Conservation (phyloP, 2,888 invertebrate species). For the Morpho deidamia region DNA sequence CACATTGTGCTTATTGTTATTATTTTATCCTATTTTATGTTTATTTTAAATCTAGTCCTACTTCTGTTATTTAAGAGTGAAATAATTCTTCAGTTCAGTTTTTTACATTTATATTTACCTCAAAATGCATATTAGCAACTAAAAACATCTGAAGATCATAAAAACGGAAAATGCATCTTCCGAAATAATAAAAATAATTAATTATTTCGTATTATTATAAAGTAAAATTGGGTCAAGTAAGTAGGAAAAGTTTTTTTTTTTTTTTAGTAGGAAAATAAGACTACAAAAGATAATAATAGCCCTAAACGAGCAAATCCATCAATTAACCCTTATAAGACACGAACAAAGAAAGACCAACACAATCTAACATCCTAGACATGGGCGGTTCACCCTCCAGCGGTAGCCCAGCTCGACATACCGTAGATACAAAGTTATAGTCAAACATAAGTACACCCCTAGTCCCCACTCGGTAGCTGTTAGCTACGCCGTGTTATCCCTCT, state of each 20-base stretch:
- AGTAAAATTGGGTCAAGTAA: not conserved
- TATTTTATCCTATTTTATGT: too few relatives aligned
- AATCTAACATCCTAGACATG: slow-evolving; percentile 7
- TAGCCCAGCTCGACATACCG: slow-evolving; percentile 4
- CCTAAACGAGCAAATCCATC: slow-evolving; percentile 3
- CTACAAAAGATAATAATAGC: not conserved
- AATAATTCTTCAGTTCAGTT: not conserved
- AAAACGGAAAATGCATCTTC: too few relatives aligned
- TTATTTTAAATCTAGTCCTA: too few relatives aligned
- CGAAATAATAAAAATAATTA: too few relatives aligned
- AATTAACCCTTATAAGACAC: slow-evolving; percentile 5
- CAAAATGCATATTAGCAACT: too few relatives aligned
- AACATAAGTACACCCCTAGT: slow-evolving; percentile 25
- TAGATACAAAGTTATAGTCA: slow-evolving; percentile 15
- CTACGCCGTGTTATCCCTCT: slow-evolving; percentile 32
- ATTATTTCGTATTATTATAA: too few relatives aligned
- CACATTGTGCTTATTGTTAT: too few relatives aligned
- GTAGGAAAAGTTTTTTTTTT: not conserved
- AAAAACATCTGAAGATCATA: too few relatives aligned
- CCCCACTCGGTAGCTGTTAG: slow-evolving; percentile 28
- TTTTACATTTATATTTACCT: too few relatives aligned
- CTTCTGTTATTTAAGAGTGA: too few relatives aligned
- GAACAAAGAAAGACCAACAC: slow-evolving; percentile 6
- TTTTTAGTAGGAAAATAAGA: too few relatives aligned
- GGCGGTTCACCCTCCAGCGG: slow-evolving; percentile 7